Evolutionary conservation across 2,113 vertebrate genomes (phyloP), one percentile per base, ranked within the genome.

Genomic region (Pelvicachromis taeniatus): DNA sequence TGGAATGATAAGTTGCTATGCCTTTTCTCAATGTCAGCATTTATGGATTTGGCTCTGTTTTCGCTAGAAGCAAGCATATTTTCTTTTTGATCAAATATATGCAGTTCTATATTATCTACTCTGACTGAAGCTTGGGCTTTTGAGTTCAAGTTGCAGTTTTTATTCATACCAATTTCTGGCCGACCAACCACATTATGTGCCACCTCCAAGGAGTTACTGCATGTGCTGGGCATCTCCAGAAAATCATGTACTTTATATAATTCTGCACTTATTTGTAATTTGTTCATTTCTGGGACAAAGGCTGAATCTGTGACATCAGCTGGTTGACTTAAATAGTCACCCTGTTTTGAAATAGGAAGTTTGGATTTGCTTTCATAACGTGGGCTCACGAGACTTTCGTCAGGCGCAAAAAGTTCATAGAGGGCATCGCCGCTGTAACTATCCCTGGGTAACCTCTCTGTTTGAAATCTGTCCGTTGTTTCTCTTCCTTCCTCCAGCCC

Each of bases 341-440:
- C 95, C 78, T 94, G 91, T 12, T 95, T 96, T 1, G 96, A 96
- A 68, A 33, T 87, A 0, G 92, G 90, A 48, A 94, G 87, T 59
- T 96, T 96, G 33, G 96, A 92, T 55, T 97, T 97, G 78, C 96
- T 97, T 17, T 94, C 96, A 0, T 96, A 95, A 82, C 95, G 95
- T 19, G 97, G 97, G 75, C 97, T 98, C 88, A 98, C 95, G 35
- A 99, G 95, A 45, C 95, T 93, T 3, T 99, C 98, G 29, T 97
- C 97, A 2, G 97, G 96, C 12, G 97, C 97, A 92, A 97, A 98
- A 68, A 99, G 97, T 87, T 99, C 99, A 9, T 99, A 99, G 23
- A 99, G 97, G 29, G 98, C 98, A 84, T 99, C 99, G 0, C 99
- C 99, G 0, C 98, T 99, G 91, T 99, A 99, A 88, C 98, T 99